Evolutionary conservation across 2,888 invertebrate species (phyloP).

Genomic region (Hoplodrina ambigua): DNA sequence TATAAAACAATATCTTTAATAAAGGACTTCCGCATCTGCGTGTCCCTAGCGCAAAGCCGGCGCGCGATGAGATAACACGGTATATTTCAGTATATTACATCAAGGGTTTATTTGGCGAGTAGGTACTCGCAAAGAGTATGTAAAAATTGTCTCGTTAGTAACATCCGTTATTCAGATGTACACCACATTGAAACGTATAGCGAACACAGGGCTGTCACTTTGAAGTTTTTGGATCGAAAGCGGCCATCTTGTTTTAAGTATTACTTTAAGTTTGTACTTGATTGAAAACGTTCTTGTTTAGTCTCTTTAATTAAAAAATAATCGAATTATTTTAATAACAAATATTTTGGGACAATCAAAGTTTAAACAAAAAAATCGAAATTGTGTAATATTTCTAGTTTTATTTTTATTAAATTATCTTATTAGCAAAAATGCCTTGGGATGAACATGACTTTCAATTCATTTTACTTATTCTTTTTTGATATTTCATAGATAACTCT

Average conservation of each 20-base stretch:
- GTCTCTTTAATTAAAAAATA: background rate
- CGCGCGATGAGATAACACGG: conserved; percentile 10
- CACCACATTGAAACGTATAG: conserved; percentile 61
- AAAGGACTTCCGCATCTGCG: conserved; percentile 5
- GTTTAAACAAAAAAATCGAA: background rate
- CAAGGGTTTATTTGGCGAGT: conserved; percentile 12
- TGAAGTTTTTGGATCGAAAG: conserved; percentile 4
- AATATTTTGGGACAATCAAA: background rate
- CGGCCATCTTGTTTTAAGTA: conserved; percentile 16
- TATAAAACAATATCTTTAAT: conserved; percentile 11
- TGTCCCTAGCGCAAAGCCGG: conserved; percentile 6
- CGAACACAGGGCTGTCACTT: conserved; percentile 26
- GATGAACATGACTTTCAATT: background rate
- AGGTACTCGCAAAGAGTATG: conserved; percentile 31
- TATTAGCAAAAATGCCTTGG: background rate
- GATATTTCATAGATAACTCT: no score
- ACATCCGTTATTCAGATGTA: conserved; percentile 67
- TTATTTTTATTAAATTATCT: background rate
- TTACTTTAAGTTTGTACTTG: background rate
- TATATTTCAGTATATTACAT: conserved; percentile 11
- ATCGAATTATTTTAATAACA: background rate
- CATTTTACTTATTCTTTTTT: no score
- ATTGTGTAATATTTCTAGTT: no score
- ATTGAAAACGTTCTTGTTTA: background rate
- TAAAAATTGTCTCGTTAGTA: conserved; percentile 73